phyloP scores from a whole-genome alignment of 1,140 invertebrate genomes.

The Episyrphus balteatus region DNA sequence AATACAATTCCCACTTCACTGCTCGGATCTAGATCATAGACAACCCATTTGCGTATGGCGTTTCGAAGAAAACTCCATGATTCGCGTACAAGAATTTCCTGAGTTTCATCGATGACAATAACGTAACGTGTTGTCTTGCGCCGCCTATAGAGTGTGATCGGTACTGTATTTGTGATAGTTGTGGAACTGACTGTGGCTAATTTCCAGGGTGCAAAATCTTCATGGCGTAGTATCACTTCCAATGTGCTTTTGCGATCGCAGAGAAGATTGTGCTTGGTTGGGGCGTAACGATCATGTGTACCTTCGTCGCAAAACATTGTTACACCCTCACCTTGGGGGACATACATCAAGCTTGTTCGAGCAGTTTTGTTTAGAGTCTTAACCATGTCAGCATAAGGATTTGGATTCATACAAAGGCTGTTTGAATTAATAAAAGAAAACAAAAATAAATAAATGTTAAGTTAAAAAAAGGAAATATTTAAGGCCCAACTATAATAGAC shows the following conservation, averaged over 20 bases:
- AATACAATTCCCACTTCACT: constrained; percentile 41
- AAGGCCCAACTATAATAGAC: too few species aligned
- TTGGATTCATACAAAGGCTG: constrained; percentile 24
- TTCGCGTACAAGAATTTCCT: constrained; percentile 44
- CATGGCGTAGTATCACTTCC: constrained; percentile 49
- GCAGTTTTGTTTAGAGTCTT: constrained; percentile 38
- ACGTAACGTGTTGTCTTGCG: constrained; percentile 41
- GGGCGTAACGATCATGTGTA: constrained; percentile 48
- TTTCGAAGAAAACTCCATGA: constrained; percentile 47
- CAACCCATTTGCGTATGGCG: constrained; percentile 45
- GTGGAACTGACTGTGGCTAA: not conserved
- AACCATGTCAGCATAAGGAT: constrained; percentile 25
- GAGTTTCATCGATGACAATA: constrained; percentile 43
- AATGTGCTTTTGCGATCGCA: constrained; percentile 48
- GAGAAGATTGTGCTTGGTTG: constrained; percentile 57
- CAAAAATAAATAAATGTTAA: constrained; percentile 2
- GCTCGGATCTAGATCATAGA: constrained; percentile 39
- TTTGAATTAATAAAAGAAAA: constrained; percentile 15
- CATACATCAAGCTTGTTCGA: constrained; percentile 46
- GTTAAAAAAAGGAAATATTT: too few species aligned
- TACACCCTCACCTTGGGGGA: constrained; percentile 37
- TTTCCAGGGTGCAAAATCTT: constrained; percentile 40
- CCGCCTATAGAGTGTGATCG: constrained; percentile 30
- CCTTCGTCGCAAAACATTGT: constrained; percentile 49
- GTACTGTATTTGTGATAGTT: not conserved